Evolutionary conservation across 2,797 vertebrate species (phyloP), one percentile per base, ranked within the genome.

Genomic region (Telmatherina bonti): DNA sequence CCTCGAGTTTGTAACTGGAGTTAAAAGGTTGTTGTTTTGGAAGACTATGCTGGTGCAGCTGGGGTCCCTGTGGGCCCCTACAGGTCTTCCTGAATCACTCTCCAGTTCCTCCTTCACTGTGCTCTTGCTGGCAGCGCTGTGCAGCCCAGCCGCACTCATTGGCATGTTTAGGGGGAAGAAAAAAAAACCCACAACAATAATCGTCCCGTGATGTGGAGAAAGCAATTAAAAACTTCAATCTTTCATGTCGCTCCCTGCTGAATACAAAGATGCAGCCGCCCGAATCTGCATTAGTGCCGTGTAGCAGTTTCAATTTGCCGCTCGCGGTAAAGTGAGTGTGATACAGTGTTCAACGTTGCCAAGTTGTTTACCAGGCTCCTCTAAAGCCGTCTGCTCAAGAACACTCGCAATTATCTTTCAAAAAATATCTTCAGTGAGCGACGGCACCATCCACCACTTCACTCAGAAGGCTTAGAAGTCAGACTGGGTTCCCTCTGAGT

Each of bases 211-310:
- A 92, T 88, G 91, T 91, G 87, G 90, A 90, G 91, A 92, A 93
- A 92, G 91, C 91, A 94, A 94, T 94, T 94, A 94, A 93, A 93
- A 93, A 88, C 88, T 92, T 83, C 88, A 91, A 91, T 93, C 92
- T 94, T 93, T 93, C 89, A 90, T 93, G 93, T 91, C 11, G 81
- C 87, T 93, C 91, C 93, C 93, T 4, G 82, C 89, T 88, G 92
- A 92, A 93, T 88, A 87, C 89, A 85, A 85, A 89, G 89, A 88
- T 78, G 90, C 89, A 81, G 90, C 85, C 82, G 88, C 83, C 79
- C 56, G 80, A 78, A 87, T 92, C 87, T 85, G 85, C 86, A 88
- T 90, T 87, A 88, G 85, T 62, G 82, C 87, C 57, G 80, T 72
- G 79, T 62, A 78, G 85, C 83, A 61, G 84, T 93, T 93, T 91